Evolutionary conservation across 2,113 vertebrate species (phyloP).

Genomic region (Maccullochella peelii): DNA sequence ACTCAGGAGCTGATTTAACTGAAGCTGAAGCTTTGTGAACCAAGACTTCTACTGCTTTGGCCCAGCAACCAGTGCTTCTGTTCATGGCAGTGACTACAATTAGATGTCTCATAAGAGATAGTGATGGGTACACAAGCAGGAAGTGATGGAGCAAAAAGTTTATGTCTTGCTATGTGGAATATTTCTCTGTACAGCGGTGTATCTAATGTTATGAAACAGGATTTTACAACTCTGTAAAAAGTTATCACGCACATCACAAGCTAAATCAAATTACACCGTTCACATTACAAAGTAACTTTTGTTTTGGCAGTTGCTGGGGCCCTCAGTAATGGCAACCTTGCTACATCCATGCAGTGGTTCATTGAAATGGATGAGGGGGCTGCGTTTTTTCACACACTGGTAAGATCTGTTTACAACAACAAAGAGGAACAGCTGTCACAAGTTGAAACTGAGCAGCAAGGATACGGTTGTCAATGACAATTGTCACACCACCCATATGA

Average conservation of each 20-base stretch:
- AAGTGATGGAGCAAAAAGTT: not conserved
- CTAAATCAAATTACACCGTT: not conserved
- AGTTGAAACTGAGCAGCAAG: not conserved
- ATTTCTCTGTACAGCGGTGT: not conserved
- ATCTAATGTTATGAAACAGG: not conserved
- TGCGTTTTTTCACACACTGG: not conserved
- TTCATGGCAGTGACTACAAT: no score
- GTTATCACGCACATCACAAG: not conserved
- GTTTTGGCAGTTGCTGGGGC: not conserved
- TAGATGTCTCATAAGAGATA: not conserved
- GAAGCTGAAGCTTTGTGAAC: not conserved
- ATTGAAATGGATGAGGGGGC: not conserved
- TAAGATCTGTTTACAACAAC: not conserved
- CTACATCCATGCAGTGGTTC: not conserved
- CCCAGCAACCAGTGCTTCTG: no score
- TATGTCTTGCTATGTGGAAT: not conserved
- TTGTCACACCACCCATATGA: not conserved
- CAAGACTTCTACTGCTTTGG: no score
- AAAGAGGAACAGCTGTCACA: not conserved
- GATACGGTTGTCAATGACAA: not conserved
- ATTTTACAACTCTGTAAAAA: not conserved
- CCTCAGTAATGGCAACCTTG: not conserved
- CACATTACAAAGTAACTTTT: not conserved
- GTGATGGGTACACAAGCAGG: not conserved
- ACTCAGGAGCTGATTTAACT: not conserved